phyloP scores from a whole-genome alignment of 2,888 invertebrate species.

The Myathropa florea region DNA sequence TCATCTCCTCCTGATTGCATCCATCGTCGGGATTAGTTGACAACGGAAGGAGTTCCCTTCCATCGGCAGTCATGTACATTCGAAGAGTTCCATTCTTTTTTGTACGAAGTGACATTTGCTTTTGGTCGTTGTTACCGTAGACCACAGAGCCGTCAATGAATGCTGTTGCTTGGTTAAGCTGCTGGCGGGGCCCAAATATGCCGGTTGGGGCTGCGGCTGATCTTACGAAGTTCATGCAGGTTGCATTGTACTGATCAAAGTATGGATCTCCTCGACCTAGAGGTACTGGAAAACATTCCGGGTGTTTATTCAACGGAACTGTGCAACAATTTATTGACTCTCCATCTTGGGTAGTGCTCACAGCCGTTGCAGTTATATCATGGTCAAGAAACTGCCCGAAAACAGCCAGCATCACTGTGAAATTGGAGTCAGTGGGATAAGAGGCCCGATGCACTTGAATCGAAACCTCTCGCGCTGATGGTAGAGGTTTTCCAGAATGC shows the following conservation, averaged over 20 bases:
- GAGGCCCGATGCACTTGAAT: slow-evolving; percentile 87
- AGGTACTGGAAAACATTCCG: slow-evolving; percentile 90
- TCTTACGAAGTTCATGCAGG: slow-evolving; percentile 93
- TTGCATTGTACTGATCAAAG: slow-evolving; percentile 85
- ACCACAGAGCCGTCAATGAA: slow-evolving; percentile 92
- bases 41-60: slow-evolving; percentile 86
- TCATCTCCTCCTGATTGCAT: slow-evolving; percentile 87
- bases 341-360: slow-evolving; percentile 87
- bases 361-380: slow-evolving; percentile 91
- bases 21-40: slow-evolving; percentile 88
- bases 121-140: slow-evolving; percentile 85
- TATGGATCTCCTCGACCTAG: slow-evolving; percentile 86
- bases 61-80: slow-evolving; percentile 85
- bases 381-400: slow-evolving; percentile 95
- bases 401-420: slow-evolving; percentile 92
- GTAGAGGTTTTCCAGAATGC: slow-evolving; percentile 82
- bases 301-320: slow-evolving; percentile 81
- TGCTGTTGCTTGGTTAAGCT: slow-evolving; percentile 91
- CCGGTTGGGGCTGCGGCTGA: slow-evolving; percentile 90
- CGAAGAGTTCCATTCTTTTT: slow-evolving; percentile 83
- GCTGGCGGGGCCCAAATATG: slow-evolving; percentile 89
- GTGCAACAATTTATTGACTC: slow-evolving; percentile 87
- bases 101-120: slow-evolving; percentile 82
- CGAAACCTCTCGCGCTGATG: slow-evolving; percentile 89
- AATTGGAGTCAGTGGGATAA: slow-evolving; percentile 87